Evolutionary conservation across 2,113 vertebrate genomes (phyloP).

Genomic region (Tachysurus fulvidraco): DNA sequence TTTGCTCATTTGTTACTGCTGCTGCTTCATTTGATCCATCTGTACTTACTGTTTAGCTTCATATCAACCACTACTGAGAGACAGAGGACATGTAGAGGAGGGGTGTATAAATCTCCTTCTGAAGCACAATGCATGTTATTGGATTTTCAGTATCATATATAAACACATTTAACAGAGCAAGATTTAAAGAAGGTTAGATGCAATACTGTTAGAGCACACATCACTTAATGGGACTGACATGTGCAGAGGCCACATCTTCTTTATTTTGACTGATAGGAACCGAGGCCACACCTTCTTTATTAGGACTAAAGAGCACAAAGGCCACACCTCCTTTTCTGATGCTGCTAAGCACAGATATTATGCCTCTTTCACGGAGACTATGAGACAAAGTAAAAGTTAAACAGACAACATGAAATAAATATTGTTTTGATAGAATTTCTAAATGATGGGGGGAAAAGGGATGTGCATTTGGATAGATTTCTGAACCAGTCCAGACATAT

Average conservation of each 20-base stretch:
- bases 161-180: not conserved
- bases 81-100: not conserved
- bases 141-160: not conserved
- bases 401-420: not conserved
- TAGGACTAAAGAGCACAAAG: not conserved
- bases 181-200: not conserved
- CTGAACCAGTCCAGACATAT: no score
- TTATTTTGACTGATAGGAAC: not conserved
- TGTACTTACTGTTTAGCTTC: conserved; percentile 5
- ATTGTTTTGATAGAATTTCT: not conserved
- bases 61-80: not conserved
- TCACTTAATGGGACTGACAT: not conserved
- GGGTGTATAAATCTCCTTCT: not conserved
- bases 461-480: not conserved
- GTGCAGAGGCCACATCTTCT: not conserved
- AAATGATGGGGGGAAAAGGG: not conserved
- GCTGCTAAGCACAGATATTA: not conserved
- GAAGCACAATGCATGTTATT: not conserved
- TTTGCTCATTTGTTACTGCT: conserved; percentile 25
- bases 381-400: not conserved
- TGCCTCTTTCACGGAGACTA: no score
- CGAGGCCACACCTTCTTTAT: not conserved
- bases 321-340: not conserved
- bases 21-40: conserved; percentile 23
- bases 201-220: not conserved